Evolutionary conservation across 35 echinoderm and acorn worm species (phyloP).

Genomic region (Patiria miniata): DNA sequence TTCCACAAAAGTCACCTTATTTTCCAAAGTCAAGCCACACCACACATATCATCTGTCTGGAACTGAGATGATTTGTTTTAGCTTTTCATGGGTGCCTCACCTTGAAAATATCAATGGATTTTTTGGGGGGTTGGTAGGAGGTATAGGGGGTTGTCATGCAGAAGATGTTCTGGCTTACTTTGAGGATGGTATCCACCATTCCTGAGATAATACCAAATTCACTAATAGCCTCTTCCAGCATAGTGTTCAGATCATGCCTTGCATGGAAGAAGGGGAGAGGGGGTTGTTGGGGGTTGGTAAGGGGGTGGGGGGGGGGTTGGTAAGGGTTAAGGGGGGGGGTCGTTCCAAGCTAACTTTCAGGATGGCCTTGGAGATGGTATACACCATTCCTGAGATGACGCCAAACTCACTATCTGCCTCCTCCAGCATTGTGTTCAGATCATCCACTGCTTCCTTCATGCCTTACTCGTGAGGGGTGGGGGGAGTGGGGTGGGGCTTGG

Average conservation of each 20-base stretch:
- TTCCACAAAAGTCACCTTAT: too few species aligned
- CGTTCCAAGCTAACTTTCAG: constrained; percentile 47
- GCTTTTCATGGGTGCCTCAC: too few species aligned
- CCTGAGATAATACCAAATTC: constrained; percentile 93
- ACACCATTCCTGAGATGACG: constrained; percentile 87
- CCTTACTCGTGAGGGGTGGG: constrained; percentile 45
- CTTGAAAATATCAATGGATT: too few species aligned
- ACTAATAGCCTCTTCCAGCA: constrained; percentile 85
- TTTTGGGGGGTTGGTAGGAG: too few species aligned
- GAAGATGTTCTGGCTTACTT: constrained; percentile 67
- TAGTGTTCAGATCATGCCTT: constrained; percentile 77
- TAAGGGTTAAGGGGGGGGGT: too few species aligned
- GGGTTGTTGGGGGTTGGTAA: too few species aligned
- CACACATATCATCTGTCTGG: too few species aligned
- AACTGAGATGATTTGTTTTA: too few species aligned
- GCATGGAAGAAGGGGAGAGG: neutral
- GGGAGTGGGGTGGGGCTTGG: too few species aligned
- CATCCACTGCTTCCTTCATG: constrained; percentile 86
- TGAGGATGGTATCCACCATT: constrained; percentile 88
- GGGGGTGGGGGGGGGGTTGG: too few species aligned
- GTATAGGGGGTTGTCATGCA: neutral
- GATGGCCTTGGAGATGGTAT: constrained; percentile 78
- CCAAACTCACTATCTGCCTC: constrained; percentile 95
- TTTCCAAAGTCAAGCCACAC: too few species aligned
- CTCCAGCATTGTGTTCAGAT: constrained; percentile 87